Conservation (phyloP, 35 echinoderm and acorn worm species). For the Chiridota heheva region DNA sequence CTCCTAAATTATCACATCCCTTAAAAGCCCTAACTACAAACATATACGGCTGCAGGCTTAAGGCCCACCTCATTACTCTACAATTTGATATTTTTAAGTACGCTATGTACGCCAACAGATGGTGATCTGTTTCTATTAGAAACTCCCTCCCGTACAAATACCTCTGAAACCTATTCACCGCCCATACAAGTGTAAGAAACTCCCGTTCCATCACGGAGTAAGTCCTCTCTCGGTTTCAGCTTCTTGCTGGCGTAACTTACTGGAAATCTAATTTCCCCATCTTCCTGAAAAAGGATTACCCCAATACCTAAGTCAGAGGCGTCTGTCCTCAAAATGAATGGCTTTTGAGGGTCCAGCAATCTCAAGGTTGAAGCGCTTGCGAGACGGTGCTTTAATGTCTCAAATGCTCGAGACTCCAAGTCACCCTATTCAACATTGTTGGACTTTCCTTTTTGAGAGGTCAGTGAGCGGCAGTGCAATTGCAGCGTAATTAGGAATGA, state of each 20-base stretch:
- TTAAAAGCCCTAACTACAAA: constrained; percentile 4
- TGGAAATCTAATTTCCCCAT: constrained; percentile 4
- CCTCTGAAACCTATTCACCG: no score
- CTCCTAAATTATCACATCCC: constrained; percentile 8
- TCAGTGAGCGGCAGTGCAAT: constrained; percentile 40
- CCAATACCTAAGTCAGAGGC: constrained; percentile 36
- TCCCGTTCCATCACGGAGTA: not conserved
- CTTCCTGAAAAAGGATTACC: constrained; percentile 33
- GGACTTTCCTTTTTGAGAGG: not conserved
- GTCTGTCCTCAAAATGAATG: constrained; percentile 13
- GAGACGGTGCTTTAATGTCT: constrained; percentile 3
- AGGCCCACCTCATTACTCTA: constrained; percentile 35
- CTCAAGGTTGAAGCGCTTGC: not conserved
- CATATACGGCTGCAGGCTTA: constrained; percentile 28
- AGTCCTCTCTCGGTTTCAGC: not conserved
- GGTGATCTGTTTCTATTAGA: no score
- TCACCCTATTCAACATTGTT: not conserved
- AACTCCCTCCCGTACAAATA: no score
- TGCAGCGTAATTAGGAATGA: constrained; percentile 36
- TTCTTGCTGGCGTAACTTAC: constrained; percentile 27
- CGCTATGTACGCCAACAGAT: no score
- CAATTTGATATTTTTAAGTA: constrained; percentile 15
- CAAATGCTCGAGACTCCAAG: no score
- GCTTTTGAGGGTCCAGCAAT: constrained; percentile 1
- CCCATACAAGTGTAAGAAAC: no score